phyloP scores from a whole-genome alignment of 2,797 vertebrate genomes.

The Macropus fuliginosus region DNA sequence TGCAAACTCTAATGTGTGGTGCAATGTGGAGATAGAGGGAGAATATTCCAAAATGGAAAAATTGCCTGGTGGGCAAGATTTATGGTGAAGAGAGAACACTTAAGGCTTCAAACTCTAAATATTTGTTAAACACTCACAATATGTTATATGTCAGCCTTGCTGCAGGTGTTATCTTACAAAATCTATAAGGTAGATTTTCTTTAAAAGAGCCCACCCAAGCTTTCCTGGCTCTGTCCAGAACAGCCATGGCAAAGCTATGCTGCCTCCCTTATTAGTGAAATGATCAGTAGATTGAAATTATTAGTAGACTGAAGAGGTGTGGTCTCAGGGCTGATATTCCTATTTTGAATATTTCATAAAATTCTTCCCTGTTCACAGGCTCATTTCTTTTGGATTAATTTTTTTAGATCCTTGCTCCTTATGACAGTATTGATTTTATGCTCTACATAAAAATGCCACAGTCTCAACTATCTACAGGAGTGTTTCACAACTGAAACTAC shows the following conservation, averaged over 20 bases:
- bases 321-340: not conserved
- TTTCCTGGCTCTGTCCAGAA: constrained; percentile 6
- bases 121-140: constrained; percentile 59
- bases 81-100: constrained; percentile 59
- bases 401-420: not conserved
- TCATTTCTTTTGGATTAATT: constrained; percentile 47
- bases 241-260: not conserved
- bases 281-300: not conserved
- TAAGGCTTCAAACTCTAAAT: constrained; percentile 49
- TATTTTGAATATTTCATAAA: constrained; percentile 24
- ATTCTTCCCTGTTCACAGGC: not conserved
- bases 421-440: constrained; percentile 32
- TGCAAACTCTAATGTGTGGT: constrained; percentile 52
- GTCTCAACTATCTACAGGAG: not conserved
- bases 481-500: not conserved
- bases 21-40: constrained; percentile 55
- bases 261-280: not conserved
- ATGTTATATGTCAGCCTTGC: not conserved
- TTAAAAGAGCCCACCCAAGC: not conserved
- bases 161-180: constrained; percentile 49
- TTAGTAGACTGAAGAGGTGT: constrained; percentile 25
- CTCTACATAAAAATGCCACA: not conserved
- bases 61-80: constrained; percentile 58
- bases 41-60: constrained; percentile 65
- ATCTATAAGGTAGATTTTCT: constrained; percentile 33